Percentiles rank a stretch among this genome's conserved stretches.
These are phyloP conservation scores for Labeo calbasu DNA, from an alignment of 2,797 vertebrate species.

Conservation along the genomic window DNA sequence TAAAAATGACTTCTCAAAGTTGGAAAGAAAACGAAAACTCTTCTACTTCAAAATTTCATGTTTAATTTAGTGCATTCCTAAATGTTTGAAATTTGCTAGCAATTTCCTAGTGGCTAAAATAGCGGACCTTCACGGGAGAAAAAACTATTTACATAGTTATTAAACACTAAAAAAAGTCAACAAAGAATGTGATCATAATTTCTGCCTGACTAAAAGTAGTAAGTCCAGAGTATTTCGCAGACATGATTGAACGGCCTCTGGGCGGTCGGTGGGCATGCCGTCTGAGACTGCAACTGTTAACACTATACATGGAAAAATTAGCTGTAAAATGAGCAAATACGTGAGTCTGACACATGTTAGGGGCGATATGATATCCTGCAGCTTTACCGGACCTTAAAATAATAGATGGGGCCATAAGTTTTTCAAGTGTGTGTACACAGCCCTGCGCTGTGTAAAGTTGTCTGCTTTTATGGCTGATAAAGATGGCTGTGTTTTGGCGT, in stretches of 20 bases:
- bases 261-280: neutral
- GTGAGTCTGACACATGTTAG: conserved; percentile 15
- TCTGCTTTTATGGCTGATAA: conserved; percentile 29
- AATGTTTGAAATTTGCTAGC: neutral
- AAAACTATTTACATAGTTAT: neutral
- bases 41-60: neutral
- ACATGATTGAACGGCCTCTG: conserved; percentile 9
- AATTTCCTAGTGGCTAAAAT: neutral
- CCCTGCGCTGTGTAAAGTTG: conserved; percentile 30
- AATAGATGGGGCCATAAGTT: conserved; percentile 44
- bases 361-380: conserved; percentile 41
- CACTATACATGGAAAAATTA: conserved; percentile 48
- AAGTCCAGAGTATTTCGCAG: neutral
- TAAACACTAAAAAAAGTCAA: conserved; percentile 24
- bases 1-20: too few species aligned
- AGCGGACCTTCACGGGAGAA: neutral
- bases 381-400: conserved; percentile 42
- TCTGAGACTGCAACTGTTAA: conserved; percentile 2
- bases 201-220: neutral
- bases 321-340: conserved; percentile 40
- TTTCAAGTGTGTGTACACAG: conserved; percentile 25
- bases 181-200: conserved; percentile 17
- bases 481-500: conserved; percentile 31
- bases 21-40: too few species aligned
- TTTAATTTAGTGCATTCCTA: neutral